Percentiles rank a stretch among this genome's conserved stretches.
Conservation (phyloP, 92 coral and sea anemone species). For the Diadumene lineata region DNA sequence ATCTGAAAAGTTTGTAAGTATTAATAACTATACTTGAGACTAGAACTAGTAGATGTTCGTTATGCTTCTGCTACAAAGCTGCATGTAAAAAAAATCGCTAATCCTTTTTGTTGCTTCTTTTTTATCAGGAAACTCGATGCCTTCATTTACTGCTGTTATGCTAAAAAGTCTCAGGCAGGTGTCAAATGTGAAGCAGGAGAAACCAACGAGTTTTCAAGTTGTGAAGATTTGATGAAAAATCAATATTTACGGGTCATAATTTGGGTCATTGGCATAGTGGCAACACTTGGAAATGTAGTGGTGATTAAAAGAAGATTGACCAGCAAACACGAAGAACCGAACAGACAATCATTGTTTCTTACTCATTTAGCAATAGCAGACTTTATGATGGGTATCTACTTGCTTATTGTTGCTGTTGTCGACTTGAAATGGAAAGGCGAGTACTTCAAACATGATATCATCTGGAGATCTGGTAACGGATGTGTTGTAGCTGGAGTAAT, state of each 20-base stretch:
- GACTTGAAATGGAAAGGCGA: conserved; percentile 66
- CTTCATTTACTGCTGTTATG: conserved; percentile 61
- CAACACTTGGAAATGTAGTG: conserved; percentile 47
- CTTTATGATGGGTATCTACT: conserved; percentile 63
- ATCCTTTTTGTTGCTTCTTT: background rate
- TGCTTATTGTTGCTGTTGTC: conserved; percentile 44
- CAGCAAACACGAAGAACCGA: conserved; percentile 13
- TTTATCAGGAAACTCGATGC: conserved; percentile 50
- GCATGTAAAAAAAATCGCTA: background rate
- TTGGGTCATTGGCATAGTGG: conserved; percentile 60
- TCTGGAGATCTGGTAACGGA: conserved; percentile 58
- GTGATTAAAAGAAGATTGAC: conserved; percentile 51
- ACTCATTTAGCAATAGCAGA: conserved; percentile 60
- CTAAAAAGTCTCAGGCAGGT: conserved; percentile 44
- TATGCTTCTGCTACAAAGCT: background rate
- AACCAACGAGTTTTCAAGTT: conserved; percentile 55
- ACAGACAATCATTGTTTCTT: conserved; percentile 42
- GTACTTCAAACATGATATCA: conserved; percentile 61
- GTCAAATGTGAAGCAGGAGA: conserved; percentile 40
- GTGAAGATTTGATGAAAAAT: conserved; percentile 73
- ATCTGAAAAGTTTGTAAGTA: conserved; percentile 61
- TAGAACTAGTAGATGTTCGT: background rate
- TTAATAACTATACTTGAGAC: background rate
- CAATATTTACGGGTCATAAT: conserved; percentile 38
- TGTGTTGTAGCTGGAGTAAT: conserved; percentile 49